These are phyloP conservation scores for Homalodisca vitripennis DNA, from an alignment of 1,140 invertebrate species.

Conservation along the genomic window DNA sequence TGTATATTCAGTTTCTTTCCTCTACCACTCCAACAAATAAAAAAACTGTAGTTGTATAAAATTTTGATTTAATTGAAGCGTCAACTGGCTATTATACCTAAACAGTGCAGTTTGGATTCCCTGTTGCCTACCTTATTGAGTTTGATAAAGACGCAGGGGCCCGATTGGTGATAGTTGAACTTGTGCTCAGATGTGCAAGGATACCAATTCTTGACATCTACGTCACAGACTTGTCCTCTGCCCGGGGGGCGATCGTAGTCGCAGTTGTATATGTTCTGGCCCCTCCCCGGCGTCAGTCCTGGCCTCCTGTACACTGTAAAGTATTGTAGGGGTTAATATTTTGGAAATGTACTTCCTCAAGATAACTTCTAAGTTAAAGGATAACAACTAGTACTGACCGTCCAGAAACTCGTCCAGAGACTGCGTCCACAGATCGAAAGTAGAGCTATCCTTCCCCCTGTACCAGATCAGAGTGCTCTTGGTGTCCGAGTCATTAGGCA, in stretches of 20 bases:
- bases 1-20: too few species aligned
- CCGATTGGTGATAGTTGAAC: slow-evolving; percentile 64
- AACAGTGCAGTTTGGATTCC: too few species aligned
- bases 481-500: slow-evolving; percentile 77
- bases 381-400: too few species aligned
- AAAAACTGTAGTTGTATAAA: too few species aligned
- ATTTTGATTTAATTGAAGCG: too few species aligned
- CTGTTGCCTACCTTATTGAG: slow-evolving; percentile 57
- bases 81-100: too few species aligned
- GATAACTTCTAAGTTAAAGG: too few species aligned
- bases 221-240: slow-evolving; percentile 67
- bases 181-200: slow-evolving; percentile 67
- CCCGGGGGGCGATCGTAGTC: slow-evolving; percentile 59
- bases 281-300: slow-evolving; percentile 61
- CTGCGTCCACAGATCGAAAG: slow-evolving; percentile 74
- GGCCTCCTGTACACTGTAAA: slow-evolving; percentile 65
- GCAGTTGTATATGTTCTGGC: slow-evolving; percentile 66
- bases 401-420: slow-evolving; percentile 70
- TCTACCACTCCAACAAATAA: too few species aligned
- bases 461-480: slow-evolving; percentile 94
- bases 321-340: too few species aligned
- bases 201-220: slow-evolving; percentile 61
- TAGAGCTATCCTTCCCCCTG: slow-evolving; percentile 68
- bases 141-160: slow-evolving; percentile 56
- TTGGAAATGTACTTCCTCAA: too few species aligned